These are phyloP conservation scores for Meriones unguiculatus DNA, from an alignment of 2,113 vertebrate species.

Conservation along the genomic window DNA sequence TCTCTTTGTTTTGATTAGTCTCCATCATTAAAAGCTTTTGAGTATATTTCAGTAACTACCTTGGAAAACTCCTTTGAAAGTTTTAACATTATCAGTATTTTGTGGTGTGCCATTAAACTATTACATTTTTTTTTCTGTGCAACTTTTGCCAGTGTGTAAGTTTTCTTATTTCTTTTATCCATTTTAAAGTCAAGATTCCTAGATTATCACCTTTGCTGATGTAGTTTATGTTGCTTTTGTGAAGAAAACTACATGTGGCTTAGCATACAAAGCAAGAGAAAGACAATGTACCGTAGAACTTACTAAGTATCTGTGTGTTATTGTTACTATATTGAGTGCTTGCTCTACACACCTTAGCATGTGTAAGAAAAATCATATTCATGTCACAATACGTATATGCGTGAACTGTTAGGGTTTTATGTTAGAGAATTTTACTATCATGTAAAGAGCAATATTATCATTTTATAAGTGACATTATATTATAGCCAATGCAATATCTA, in stretches of 20 bases:
- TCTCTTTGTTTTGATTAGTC: slow-evolving; percentile 46
- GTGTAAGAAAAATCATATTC: slow-evolving; percentile 49
- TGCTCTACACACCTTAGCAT: slow-evolving; percentile 54
- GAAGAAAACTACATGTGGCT: slow-evolving; percentile 17
- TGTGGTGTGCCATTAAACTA: neutral
- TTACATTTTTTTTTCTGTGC: slow-evolving; percentile 4
- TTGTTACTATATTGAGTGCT: neutral
- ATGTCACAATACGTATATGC: slow-evolving; percentile 24
- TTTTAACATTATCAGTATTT: slow-evolving; percentile 55
- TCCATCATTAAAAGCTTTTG: neutral
- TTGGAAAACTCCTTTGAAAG: slow-evolving; percentile 56
- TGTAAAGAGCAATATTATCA: neutral
- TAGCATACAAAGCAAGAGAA: slow-evolving; percentile 50
- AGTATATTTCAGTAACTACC: neutral
- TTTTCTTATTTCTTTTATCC: slow-evolving; percentile 54
- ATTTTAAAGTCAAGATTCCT: slow-evolving; percentile 66
- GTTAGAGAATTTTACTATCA: slow-evolving; percentile 60
- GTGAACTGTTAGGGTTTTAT: slow-evolving; percentile 43
- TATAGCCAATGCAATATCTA: neutral
- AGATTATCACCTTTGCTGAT: slow-evolving; percentile 46
- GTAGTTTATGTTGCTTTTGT: slow-evolving; percentile 58
- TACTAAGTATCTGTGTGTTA: slow-evolving; percentile 47
- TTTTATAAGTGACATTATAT: slow-evolving; percentile 30
- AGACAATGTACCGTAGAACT: neutral
- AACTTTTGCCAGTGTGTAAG: slow-evolving; percentile 46